Evolutionary conservation across 1,140 invertebrate species (phyloP).

Genomic region (Pristionchus pacificus): DNA sequence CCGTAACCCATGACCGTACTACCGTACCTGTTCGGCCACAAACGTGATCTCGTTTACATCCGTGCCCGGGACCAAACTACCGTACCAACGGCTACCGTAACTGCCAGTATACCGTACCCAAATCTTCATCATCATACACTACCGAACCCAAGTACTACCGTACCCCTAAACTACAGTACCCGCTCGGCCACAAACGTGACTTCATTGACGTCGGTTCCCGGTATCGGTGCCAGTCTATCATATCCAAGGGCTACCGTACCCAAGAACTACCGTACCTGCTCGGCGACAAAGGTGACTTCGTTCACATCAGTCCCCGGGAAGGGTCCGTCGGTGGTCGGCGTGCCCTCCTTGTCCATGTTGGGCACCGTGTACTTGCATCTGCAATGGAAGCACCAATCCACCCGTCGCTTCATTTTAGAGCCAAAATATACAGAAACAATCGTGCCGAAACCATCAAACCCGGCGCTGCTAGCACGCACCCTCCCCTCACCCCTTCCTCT

Average conservation of each 20-base stretch:
- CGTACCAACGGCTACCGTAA: too few species aligned
- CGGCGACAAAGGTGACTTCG: slow-evolving; percentile 74
- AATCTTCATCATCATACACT: too few species aligned
- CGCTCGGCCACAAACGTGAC: slow-evolving; percentile 85
- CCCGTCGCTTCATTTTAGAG: too few species aligned
- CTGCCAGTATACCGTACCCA: too few species aligned
- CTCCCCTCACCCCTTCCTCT: too few species aligned
- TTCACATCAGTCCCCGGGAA: slow-evolving; percentile 55
- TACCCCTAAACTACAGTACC: too few species aligned
- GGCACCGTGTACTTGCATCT: slow-evolving; percentile 58
- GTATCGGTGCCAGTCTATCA: slow-evolving; percentile 48
- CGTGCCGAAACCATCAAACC: too few species aligned
- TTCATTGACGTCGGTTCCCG: slow-evolving; percentile 53
- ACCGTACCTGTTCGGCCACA: slow-evolving; percentile 79
- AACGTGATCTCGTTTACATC: slow-evolving; percentile 65
- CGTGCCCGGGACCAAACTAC: slow-evolving; percentile 52
- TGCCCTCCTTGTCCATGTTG: slow-evolving; percentile 65
- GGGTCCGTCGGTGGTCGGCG: slow-evolving; percentile 57
- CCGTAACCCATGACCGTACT: neutral
- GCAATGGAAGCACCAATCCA: too few species aligned
- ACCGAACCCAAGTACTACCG: too few species aligned
- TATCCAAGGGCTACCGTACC: neutral
- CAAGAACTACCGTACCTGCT: slow-evolving; percentile 68
- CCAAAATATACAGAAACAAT: too few species aligned
- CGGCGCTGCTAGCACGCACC: too few species aligned